A percentile compares a stretch with the other conserved stretches of the same genome.
Evolutionary conservation across 1,140 invertebrate genomes (phyloP).

Genomic region (Sitobion miscanthi): DNA sequence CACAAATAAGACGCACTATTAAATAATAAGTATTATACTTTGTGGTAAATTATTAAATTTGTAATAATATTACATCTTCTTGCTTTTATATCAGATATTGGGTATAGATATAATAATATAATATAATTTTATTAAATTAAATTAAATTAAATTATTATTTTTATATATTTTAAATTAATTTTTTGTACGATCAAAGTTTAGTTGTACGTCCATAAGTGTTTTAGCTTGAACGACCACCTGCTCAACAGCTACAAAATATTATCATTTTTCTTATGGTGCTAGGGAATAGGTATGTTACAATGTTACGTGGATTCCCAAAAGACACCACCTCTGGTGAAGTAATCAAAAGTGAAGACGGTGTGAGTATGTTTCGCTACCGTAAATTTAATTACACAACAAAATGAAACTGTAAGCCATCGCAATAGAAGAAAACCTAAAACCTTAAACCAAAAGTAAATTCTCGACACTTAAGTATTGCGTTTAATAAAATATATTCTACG

Average conservation of each 20-base stretch:
- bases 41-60: neutral
- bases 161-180: neutral
- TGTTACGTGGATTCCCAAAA: neutral
- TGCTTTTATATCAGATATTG: neutral
- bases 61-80: neutral
- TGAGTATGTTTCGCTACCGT: neutral
- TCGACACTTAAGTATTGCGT: neutral
- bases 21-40: neutral
- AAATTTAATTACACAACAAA: conserved; percentile 18
- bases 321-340: neutral
- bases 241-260: neutral
- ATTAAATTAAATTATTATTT: neutral
- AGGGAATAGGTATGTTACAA: neutral
- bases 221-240: neutral
- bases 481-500: neutral
- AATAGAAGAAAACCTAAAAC: neutral
- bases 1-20: neutral
- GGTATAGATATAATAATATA: no score
- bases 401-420: neutral
- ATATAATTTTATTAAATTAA: neutral
- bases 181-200: neutral
- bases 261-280: neutral
- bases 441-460: neutral
- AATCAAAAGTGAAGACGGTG: neutral
- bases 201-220: neutral